These are phyloP conservation scores for Notarius lentiginosus DNA, from an alignment of 2,113 vertebrate species.

Conservation along the genomic window DNA sequence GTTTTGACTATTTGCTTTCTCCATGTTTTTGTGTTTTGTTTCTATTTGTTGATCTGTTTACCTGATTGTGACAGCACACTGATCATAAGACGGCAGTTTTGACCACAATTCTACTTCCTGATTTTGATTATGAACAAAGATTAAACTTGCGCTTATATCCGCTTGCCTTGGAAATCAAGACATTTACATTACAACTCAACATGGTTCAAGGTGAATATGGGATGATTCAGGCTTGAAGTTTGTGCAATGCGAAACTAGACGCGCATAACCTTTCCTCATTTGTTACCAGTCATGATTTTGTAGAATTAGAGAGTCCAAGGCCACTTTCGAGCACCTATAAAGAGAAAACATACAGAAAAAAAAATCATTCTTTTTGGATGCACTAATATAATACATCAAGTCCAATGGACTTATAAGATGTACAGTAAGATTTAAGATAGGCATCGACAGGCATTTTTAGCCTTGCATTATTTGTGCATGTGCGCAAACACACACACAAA, in stretches of 20 bases:
- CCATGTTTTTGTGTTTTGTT: background rate
- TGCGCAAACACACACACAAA: background rate
- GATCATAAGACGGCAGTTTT: background rate
- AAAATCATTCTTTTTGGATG: background rate
- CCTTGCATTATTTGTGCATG: background rate
- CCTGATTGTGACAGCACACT: background rate
- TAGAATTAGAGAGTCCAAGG: background rate
- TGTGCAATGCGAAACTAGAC: background rate
- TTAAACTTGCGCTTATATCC: background rate
- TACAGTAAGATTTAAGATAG: no score
- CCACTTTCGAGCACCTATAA: background rate
- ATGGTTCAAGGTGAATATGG: background rate
- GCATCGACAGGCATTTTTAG: no score
- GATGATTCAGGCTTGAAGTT: background rate
- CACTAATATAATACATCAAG: background rate
- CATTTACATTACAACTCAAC: background rate
- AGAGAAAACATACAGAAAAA: background rate
- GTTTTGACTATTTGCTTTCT: background rate
- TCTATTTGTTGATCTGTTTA: background rate
- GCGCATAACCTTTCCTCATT: background rate
- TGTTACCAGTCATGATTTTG: background rate
- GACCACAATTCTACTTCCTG: background rate
- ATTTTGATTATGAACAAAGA: background rate
- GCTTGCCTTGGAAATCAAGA: background rate
- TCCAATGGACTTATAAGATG: background rate